Base-by-base conservation (phyloP, 2,797 vertebrate species). In the Pitangus sulphuratus region DNA sequence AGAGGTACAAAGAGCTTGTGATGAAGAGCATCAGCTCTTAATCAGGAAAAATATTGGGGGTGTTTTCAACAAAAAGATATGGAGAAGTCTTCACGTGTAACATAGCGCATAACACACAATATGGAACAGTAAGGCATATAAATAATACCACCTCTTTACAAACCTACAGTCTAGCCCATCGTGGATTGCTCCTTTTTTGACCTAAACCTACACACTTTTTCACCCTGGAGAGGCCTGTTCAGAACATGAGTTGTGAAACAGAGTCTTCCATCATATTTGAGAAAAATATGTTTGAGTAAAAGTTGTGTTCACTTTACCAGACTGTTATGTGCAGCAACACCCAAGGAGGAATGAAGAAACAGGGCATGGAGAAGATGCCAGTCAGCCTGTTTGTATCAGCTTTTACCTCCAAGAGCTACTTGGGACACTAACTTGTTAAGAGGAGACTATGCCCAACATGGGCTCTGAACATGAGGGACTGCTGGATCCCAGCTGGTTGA, bases 1-100 rank as follows among this genome's bases (percentile, higher is more conserved):
- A 86, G 80, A 60, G 79, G 20, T 68, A 93, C 93, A 96, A 91
- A 96, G 89, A 95, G 40, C 80, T 88, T 15, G 64, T 6, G 9
- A 33, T 51, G 70, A 86, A 92, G 85, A 88, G 82, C 70, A 92
- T 74, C 77, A 79, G 72, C 58, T 91, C 91, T 69, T 90, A 86
- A 92, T 89, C 50, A 71, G 65, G 50, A 54, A 78, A 92, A 89
- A 74, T 40, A 89, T 12, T 13, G 21, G 15, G 37, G 8, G 24
- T 19, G 17, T 5, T 45, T 78, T 70, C 51, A 66, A 51, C 6
- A 12, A 61, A 91, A 93, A 61, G 35, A 14, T 65, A 42, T 35
- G 1, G 9, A 76, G 58, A 24, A 62, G 26, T 11, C 35, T 65
- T 72, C 66, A 69, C 0, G 0, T 20, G 20, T 40, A 42, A 42